phyloP scores from a whole-genome alignment of 2,797 vertebrate species.

The Telmatherina bonti region DNA sequence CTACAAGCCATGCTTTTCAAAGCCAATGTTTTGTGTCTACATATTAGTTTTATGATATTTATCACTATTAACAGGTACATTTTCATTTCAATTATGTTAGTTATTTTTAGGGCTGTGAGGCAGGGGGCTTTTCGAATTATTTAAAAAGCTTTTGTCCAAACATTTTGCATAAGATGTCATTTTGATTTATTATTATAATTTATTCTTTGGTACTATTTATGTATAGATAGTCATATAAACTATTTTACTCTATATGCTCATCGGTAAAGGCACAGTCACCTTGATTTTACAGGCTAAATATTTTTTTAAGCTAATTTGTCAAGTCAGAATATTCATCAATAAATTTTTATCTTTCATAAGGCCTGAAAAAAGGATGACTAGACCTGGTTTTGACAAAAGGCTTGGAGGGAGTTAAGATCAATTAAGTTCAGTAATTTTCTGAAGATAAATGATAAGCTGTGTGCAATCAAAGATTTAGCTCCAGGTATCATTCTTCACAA shows the following conservation, averaged over 20 bases:
- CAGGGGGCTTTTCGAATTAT: no score
- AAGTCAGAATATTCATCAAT: conserved; percentile 40
- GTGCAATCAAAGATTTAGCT: conserved; percentile 27
- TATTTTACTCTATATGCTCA: no score
- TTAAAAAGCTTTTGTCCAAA: no score
- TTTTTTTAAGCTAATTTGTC: conserved; percentile 38
- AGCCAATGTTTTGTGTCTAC: background rate
- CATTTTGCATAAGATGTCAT: background rate
- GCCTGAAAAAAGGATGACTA: conserved; percentile 39
- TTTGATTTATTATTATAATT: no score
- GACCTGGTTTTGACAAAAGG: conserved; percentile 16
- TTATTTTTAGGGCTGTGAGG: background rate
- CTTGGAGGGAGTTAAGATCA: conserved; percentile 54
- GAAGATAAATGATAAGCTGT: conserved; percentile 58
- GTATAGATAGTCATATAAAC: no score
- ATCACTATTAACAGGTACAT: background rate
- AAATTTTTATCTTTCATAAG: conserved; percentile 10
- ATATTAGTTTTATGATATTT: background rate
- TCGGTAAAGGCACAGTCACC: background rate
- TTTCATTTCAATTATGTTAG: background rate
- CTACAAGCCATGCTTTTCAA: background rate
- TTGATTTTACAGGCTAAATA: conserved; percentile 1
- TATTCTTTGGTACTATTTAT: no score
- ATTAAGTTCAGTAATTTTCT: conserved; percentile 61
- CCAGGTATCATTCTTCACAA: conserved; percentile 9